These are phyloP conservation scores for Iphiclides podalirius DNA, from an alignment of 2,888 invertebrate species.

Conservation along the genomic window DNA sequence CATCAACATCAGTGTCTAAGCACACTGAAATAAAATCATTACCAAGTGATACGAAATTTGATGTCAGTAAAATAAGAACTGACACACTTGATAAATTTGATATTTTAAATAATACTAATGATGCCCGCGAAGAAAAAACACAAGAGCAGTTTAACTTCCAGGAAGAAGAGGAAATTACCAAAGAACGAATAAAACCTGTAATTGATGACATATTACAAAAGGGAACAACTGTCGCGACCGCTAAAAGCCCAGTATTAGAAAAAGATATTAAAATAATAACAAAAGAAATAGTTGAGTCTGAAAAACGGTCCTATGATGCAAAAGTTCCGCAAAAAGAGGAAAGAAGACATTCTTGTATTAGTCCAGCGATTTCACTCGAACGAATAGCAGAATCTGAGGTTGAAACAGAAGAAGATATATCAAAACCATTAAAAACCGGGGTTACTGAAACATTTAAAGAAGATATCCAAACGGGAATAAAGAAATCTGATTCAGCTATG, in stretches of 20 bases:
- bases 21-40: slow-evolving; percentile 28
- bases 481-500: slow-evolving; percentile 74
- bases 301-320: slow-evolving; percentile 70
- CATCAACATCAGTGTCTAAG: slow-evolving; percentile 4
- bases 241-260: slow-evolving; percentile 59
- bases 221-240: slow-evolving; percentile 59
- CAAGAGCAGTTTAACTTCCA: slow-evolving; percentile 41
- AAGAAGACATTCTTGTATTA: slow-evolving; percentile 70
- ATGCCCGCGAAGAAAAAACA: slow-evolving; percentile 34
- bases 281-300: slow-evolving; percentile 62
- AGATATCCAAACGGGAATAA: slow-evolving; percentile 47
- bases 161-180: slow-evolving; percentile 58
- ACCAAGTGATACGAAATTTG: slow-evolving; percentile 49
- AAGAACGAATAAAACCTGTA: slow-evolving; percentile 66
- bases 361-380: slow-evolving; percentile 71
- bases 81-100: slow-evolving; percentile 66
- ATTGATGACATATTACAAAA: slow-evolving; percentile 70
- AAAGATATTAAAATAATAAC: slow-evolving; percentile 61
- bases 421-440: slow-evolving; percentile 31
- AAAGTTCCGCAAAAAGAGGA: slow-evolving; percentile 71
- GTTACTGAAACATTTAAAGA: slow-evolving; percentile 27
- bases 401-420: slow-evolving; percentile 64
- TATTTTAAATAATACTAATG: slow-evolving; percentile 43
- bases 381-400: slow-evolving; percentile 71
- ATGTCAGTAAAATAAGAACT: slow-evolving; percentile 64